These are phyloP conservation scores for Siniperca knerii DNA, from an alignment of 2,113 vertebrate genomes.

Conservation along the genomic window DNA sequence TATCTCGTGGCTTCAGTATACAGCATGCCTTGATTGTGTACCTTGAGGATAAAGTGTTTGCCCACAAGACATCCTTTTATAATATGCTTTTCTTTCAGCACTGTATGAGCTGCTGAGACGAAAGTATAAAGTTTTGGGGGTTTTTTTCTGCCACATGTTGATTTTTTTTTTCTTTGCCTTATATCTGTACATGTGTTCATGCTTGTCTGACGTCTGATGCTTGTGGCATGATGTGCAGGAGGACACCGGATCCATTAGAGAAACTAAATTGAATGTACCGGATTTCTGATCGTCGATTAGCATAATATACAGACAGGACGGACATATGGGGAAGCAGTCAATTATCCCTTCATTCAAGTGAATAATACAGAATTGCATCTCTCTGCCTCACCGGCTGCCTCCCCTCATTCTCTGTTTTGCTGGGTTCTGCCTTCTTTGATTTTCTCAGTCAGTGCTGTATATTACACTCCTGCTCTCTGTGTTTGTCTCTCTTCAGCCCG, in stretches of 20 bases:
- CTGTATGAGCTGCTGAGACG: background rate
- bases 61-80: conserved; percentile 14
- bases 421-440: conserved; percentile 36
- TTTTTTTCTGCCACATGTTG: background rate
- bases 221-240: background rate
- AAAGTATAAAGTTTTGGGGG: background rate
- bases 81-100: background rate
- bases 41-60: conserved; percentile 35
- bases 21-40: conserved; percentile 26
- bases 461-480: conserved; percentile 57
- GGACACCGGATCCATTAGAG: conserved; percentile 34
- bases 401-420: conserved; percentile 3
- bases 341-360: conserved; percentile 45
- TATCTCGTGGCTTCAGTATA: conserved; percentile 26
- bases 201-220: background rate
- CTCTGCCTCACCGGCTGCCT: conserved; percentile 17
- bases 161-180: background rate
- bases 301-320: conserved; percentile 45
- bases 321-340: conserved; percentile 18
- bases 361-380: conserved; percentile 39
- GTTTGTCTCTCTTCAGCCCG: conserved; percentile 84
- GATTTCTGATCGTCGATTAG: conserved; percentile 56
- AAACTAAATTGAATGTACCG: conserved; percentile 33
- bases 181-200: background rate
- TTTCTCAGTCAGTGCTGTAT: conserved; percentile 40